phyloP scores from a whole-genome alignment of 1,140 invertebrate species.

The Chironomus striatipennis region DNA sequence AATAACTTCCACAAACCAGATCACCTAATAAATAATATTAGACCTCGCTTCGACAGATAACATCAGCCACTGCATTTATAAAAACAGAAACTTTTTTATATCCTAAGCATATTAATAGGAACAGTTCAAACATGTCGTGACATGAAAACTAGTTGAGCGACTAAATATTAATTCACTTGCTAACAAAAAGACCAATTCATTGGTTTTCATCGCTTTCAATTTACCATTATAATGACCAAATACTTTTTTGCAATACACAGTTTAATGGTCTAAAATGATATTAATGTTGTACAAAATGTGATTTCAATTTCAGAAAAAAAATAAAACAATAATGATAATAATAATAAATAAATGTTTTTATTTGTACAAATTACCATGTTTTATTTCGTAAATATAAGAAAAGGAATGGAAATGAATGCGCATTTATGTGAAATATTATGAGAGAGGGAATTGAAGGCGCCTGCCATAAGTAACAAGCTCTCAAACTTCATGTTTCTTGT shows the following conservation, averaged over 20 bases:
- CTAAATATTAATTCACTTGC: not conserved
- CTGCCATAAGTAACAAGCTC: conserved; percentile 14
- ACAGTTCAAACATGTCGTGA: too few relatives aligned
- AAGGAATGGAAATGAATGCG: not conserved
- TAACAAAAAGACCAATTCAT: not conserved
- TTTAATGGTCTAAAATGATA: not conserved
- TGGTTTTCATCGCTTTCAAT: not conserved
- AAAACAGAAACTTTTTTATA: too few relatives aligned
- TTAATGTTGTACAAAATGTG: conserved; percentile 2
- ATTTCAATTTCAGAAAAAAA: not conserved
- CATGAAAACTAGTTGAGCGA: too few relatives aligned
- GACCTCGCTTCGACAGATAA: too few relatives aligned
- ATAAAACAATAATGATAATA: not conserved
- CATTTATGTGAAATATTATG: not conserved
- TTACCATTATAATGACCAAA: not conserved
- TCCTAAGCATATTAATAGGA: too few relatives aligned
- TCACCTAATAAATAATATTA: too few relatives aligned
- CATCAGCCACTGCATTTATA: too few relatives aligned
- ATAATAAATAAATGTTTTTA: too few relatives aligned
- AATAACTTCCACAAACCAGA: too few relatives aligned
- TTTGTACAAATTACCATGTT: too few relatives aligned
- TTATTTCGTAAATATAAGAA: too few relatives aligned
- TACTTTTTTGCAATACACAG: not conserved
- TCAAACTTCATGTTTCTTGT: not conserved
- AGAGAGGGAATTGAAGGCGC: conserved; percentile 1